phyloP scores from a whole-genome alignment of 2,113 vertebrate species.

The Megaleporinus macrocephalus region DNA sequence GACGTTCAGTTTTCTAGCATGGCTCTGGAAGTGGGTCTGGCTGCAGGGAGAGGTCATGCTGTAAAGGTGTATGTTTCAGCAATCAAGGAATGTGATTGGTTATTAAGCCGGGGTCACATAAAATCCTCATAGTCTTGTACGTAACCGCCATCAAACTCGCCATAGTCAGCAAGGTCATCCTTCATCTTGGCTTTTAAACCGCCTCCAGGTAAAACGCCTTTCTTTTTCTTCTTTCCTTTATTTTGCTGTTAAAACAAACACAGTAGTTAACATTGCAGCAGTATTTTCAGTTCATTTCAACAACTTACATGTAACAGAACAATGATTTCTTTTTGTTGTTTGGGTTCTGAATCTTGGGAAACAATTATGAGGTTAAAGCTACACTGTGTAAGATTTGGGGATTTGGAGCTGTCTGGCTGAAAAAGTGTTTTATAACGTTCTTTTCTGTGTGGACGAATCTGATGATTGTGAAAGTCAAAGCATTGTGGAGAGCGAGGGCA shows the following conservation, averaged over 20 bases:
- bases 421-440: too few relatives aligned
- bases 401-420: too few relatives aligned
- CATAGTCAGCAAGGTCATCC: slow-evolving; percentile 87
- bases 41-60: slow-evolving; percentile 52
- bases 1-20: slow-evolving; percentile 46
- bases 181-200: slow-evolving; percentile 89
- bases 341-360: too few relatives aligned
- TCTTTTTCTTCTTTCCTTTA: slow-evolving; percentile 91
- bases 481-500: too few relatives aligned
- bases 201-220: slow-evolving; percentile 84
- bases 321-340: too few relatives aligned
- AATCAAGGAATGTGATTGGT: slow-evolving; percentile 23
- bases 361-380: too few relatives aligned
- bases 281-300: too few relatives aligned
- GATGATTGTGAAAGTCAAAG: too few relatives aligned
- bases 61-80: slow-evolving; percentile 41
- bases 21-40: slow-evolving; percentile 43
- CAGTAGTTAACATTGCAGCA: background rate
- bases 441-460: too few relatives aligned
- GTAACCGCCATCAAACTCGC: slow-evolving; percentile 84
- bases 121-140: slow-evolving; percentile 91
- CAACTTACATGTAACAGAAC: too few relatives aligned
- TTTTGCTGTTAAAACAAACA: slow-evolving; percentile 76
- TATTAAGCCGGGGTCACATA: slow-evolving; percentile 80
- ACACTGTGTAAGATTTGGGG: too few relatives aligned